Evolutionary conservation across 2,797 vertebrate genomes (phyloP), one percentile per base, ranked within the genome.

Genomic region (Leucoraja ocellata): DNA sequence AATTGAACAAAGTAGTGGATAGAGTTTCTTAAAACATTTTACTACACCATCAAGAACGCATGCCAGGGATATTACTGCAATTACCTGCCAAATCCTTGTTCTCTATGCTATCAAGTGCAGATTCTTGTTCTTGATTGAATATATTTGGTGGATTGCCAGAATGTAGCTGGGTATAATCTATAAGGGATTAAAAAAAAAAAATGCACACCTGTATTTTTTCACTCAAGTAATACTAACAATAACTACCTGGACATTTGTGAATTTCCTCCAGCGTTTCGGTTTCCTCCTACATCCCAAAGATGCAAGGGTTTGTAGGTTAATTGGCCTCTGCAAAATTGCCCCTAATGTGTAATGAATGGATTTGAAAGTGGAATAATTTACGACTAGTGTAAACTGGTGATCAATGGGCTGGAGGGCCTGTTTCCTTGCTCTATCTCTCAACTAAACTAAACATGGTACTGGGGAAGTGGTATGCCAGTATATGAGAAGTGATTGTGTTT

Each of bases 1-100:
- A 36, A 88, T 63, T 88, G 16, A 54, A 68, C 32, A 36, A 36
- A 88, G 63, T 14, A 32, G 58, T 88, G n/a, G 61, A 32, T n/a
- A n/a, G 25, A 6, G 4, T 61, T 86, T 86, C 83, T 14, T 13
- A 25, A 1, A 61, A 86, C 18, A 61, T 32, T 86, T 61, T n/a
- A 36, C 11, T 13, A 86, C 28, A 65, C 0, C 84, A 65, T 65
- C 61, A 32, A 25, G 83, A 68, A 88, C 61, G 5, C 58, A 8
- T 36, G 14, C 11, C 61, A 88, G 61, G 58, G 68, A 46, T 4
- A 91, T 39, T 71, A 91, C 32, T 46, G 36, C 63, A 74, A 91
- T 71, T 91, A 92, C 71, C 90, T 92, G 90, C 73, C 23, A 92
- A 92, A 74, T 92, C 25, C 36, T 92, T 8, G 90, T 74, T 71